Percentiles rank a stretch among this genome's conserved stretches.
These are phyloP conservation scores for Pollachius pollachius DNA, from an alignment of 2,113 vertebrate species.

Conservation along the genomic window DNA sequence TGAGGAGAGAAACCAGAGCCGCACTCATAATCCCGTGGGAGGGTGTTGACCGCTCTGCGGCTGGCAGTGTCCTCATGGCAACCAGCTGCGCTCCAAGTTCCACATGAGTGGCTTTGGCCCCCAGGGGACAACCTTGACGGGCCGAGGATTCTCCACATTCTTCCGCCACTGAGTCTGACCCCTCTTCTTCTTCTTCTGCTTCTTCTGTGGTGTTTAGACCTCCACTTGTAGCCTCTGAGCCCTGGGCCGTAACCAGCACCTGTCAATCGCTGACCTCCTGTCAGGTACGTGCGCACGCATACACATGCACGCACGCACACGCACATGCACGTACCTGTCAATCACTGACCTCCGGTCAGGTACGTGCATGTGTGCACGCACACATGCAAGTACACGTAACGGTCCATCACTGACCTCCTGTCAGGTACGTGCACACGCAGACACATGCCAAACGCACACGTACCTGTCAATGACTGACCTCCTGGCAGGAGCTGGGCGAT, in stretches of 20 bases:
- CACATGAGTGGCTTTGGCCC: conserved; percentile 45
- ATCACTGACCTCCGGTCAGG: conserved; percentile 29
- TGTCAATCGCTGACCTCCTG: conserved; percentile 37
- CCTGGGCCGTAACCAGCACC: conserved; percentile 45
- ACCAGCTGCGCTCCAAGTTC: conserved; percentile 45
- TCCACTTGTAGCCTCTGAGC: conserved; percentile 48
- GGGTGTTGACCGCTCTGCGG: conserved; percentile 1
- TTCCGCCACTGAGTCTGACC: conserved; percentile 39
- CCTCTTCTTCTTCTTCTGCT: background rate
- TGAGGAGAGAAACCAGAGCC: background rate
- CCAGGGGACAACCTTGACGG: conserved; percentile 34
- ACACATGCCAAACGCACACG: background rate
- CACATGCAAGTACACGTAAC: background rate
- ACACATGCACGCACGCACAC: conserved; percentile 8
- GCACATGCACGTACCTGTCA: conserved; percentile 5
- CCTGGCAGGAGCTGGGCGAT: background rate
- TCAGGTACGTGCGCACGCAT: conserved; percentile 19
- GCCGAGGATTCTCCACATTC: conserved; percentile 46
- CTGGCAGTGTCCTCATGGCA: conserved; percentile 38
- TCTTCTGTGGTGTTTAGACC: conserved; percentile 47
- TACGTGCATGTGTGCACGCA: conserved; percentile 20
- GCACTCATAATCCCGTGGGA: background rate
- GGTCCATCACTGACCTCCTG: conserved; percentile 21
- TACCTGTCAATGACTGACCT: conserved; percentile 37
- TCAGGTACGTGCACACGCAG: conserved; percentile 46